phyloP scores from a whole-genome alignment of 2,113 vertebrate genomes.

The Anolis carolinensis region DNA sequence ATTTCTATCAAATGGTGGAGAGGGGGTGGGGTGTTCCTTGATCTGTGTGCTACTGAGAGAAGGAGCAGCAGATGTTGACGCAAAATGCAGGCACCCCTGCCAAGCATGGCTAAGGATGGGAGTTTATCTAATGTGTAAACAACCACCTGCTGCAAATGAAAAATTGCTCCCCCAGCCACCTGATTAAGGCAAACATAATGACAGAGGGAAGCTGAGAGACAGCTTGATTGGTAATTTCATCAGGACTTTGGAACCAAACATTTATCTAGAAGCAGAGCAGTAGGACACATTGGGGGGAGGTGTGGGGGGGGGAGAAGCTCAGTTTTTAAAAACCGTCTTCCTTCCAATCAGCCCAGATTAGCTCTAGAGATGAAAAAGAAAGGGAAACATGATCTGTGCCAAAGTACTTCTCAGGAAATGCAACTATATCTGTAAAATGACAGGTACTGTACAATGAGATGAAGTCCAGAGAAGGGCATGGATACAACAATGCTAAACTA shows the following conservation, averaged over 20 bases:
- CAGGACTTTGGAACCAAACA: constrained; percentile 66
- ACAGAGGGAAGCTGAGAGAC: constrained; percentile 46
- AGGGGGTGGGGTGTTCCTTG: constrained; percentile 45
- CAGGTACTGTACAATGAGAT: neutral
- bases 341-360: neutral
- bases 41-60: constrained; percentile 40
- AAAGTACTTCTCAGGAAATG: neutral
- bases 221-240: constrained; percentile 64
- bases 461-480: neutral
- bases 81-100: constrained; percentile 67
- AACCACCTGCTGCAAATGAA: constrained; percentile 70
- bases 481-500: neutral
- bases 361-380: neutral
- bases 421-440: neutral
- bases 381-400: neutral
- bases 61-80: constrained; percentile 65
- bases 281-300: constrained; percentile 25
- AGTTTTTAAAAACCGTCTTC: neutral
- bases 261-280: constrained; percentile 59
- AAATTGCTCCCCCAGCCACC: constrained; percentile 73
- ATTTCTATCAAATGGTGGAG: constrained; percentile 52
- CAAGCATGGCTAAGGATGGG: constrained; percentile 57
- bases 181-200: constrained; percentile 68
- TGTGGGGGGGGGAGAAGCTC: no score
- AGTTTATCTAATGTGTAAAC: constrained; percentile 72